These are phyloP conservation scores for Drosophila peninsularis DNA, from an alignment of 2,888 invertebrate species.

Conservation along the genomic window DNA sequence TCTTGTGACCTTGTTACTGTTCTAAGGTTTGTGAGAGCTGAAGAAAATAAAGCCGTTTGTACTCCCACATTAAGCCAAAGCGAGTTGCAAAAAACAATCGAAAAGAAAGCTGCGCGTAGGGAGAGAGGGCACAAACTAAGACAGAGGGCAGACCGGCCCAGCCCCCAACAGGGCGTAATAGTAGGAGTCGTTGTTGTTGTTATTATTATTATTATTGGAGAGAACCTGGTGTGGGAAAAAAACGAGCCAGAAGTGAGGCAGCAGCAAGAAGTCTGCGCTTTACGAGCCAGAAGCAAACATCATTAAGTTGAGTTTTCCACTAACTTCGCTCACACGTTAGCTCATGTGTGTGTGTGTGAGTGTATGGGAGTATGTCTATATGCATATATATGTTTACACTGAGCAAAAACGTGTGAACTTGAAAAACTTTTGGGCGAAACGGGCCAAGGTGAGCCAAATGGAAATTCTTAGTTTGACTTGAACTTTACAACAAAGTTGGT, in stretches of 20 bases:
- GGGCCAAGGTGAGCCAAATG: neutral
- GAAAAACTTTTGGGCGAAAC: neutral
- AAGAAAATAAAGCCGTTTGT: slow-evolving; percentile 11
- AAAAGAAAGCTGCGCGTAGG: slow-evolving; percentile 54
- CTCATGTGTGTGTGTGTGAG: neutral
- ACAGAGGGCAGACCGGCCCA: slow-evolving; percentile 7
- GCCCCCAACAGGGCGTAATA: slow-evolving; percentile 26
- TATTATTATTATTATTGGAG: slow-evolving; percentile 20
- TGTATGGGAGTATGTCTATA: neutral
- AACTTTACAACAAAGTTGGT: slow-evolving; percentile 3
- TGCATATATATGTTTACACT: slow-evolving; percentile 5
- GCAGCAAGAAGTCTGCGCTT: slow-evolving; percentile 18
- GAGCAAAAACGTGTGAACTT: neutral
- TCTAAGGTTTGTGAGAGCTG: slow-evolving; percentile 2
- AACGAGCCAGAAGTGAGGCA: slow-evolving; percentile 6
- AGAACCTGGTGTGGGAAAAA: slow-evolving; percentile 3
- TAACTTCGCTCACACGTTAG: slow-evolving; percentile 48
- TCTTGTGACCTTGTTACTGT: slow-evolving; percentile 31
- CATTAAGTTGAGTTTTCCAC: slow-evolving; percentile 69
- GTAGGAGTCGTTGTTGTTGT: slow-evolving; percentile 28
- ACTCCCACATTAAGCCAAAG: slow-evolving; percentile 55
- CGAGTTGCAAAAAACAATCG: slow-evolving; percentile 46
- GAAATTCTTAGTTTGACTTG: slow-evolving; percentile 32
- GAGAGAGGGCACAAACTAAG: slow-evolving; percentile 29
- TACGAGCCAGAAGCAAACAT: slow-evolving; percentile 58